Evolutionary conservation across 1,140 invertebrate species (phyloP).

Genomic region (Calliopsis andreniformis): DNA sequence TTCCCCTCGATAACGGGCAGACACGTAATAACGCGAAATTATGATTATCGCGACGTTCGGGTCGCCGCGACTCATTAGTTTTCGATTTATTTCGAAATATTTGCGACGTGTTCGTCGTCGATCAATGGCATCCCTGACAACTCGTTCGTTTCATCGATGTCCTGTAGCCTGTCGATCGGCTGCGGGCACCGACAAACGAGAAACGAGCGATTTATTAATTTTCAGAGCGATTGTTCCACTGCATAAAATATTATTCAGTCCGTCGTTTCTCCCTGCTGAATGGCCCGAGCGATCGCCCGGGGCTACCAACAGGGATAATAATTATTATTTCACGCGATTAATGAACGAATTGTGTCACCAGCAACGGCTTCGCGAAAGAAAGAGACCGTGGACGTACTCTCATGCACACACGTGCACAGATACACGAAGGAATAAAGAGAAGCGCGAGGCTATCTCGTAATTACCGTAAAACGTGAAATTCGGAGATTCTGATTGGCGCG

Average conservation of each 20-base stretch:
- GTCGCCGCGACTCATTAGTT: conserved; percentile 13
- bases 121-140: conserved; percentile 2
- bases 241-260: conserved; percentile 59
- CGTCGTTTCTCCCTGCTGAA: conserved; percentile 31
- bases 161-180: neutral
- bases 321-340: conserved; percentile 74
- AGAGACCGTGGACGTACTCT: neutral
- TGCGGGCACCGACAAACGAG: conserved; percentile 31
- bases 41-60: conserved; percentile 15
- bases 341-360: conserved; percentile 73
- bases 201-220: conserved; percentile 66
- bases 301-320: conserved; percentile 58
- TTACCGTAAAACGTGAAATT: conserved; percentile 58
- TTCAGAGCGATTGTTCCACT: conserved; percentile 60
- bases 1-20: neutral
- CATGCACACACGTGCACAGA: no score
- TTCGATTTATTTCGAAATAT: conserved; percentile 35
- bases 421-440: neutral
- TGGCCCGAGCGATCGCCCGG: conserved; percentile 51
- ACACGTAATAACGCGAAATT: conserved; percentile 3
- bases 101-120: conserved; percentile 5
- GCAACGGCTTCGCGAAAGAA: conserved; percentile 41
- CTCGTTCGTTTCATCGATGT: neutral
- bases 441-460: conserved; percentile 41
- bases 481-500: conserved; percentile 56